Evolutionary conservation across 1,140 invertebrate genomes (phyloP), one percentile per base, ranked within the genome.

Genomic region (Eurosta solidaginis): DNA sequence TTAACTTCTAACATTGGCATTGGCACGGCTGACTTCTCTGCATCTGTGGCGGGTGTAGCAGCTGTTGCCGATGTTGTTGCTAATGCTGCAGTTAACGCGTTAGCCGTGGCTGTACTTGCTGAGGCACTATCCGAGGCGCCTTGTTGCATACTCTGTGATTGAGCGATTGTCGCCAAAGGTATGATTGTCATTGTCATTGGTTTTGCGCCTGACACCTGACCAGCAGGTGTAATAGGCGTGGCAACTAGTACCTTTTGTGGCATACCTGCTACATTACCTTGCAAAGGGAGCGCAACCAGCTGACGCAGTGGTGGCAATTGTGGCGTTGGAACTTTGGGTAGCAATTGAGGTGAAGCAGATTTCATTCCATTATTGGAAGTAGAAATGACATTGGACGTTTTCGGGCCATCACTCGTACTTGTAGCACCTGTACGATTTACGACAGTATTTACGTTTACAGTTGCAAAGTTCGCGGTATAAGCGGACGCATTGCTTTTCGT

Each of bases 111-210:
- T 7, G 59, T 0, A 20, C 7, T 33, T 0, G 59, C 27, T n/a
- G n/a, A n/a, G n/a, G n/a, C n/a, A n/a, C n/a, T n/a, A n/a, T n/a
- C n/a, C n/a, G n/a, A n/a, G n/a, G n/a, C n/a, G n/a, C n/a, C n/a
- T n/a, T n/a, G n/a, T 54, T 77, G 42, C 42, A 49, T 40, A 20
- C 49, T 40, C 29, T 76, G 75, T 17, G 76, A 29, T 54, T 86
- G 85, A 7, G 83, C 79, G 27, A 86, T 50, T 2, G 85, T 84
- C 5, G 85, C 81, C 59, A 86, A 77, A 7, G 85, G 85, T 81
- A 86, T 86, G 47, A 86, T 86, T 6, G 85, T 86, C 85, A 86
- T 86, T 3, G 85, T 86, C 79, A 83, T 83, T 12, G 82, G 82
- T 36, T 81, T 81, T 25, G 79, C 59, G 33, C 79, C 78, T 1